Conservation (phyloP, 2,797 vertebrate genomes). For the Notolepis coatsorum region DNA sequence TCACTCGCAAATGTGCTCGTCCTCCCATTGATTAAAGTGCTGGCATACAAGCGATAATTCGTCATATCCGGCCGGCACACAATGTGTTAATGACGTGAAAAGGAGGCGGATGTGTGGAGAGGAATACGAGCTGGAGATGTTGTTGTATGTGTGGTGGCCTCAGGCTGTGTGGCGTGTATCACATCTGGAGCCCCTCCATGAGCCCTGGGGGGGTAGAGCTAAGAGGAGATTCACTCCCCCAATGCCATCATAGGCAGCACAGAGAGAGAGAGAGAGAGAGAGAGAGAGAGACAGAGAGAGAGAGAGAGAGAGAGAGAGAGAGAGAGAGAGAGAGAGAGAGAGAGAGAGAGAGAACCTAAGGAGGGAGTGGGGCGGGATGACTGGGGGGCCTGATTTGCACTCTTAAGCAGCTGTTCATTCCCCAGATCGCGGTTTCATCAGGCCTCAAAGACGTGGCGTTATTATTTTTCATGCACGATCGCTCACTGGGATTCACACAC, state of each 20-base stretch:
- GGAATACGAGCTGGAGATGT: conserved; percentile 31
- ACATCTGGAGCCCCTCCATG: conserved; percentile 77
- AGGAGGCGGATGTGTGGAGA: conserved; percentile 35
- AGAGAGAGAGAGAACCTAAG: conserved; percentile 21
- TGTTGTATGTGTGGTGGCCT: conserved; percentile 48
- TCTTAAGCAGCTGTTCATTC: conserved; percentile 67
- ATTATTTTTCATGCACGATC: conserved; percentile 34
- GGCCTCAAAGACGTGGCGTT: conserved; percentile 51
- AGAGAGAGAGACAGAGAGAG: conserved; percentile 27
- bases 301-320: conserved; percentile 22
- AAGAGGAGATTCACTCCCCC: conserved; percentile 52
- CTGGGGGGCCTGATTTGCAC: conserved; percentile 45
- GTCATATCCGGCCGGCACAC: too few relatives aligned
- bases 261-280: conserved; percentile 21
- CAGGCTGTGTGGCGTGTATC: conserved; percentile 48
- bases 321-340: conserved; percentile 23
- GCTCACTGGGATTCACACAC: conserved; percentile 24
- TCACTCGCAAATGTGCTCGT: too few relatives aligned
- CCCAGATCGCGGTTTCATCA: conserved; percentile 57
- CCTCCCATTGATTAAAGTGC: too few relatives aligned
- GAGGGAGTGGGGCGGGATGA: neutral
- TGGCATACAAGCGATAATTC: too few relatives aligned
- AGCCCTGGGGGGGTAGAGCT: conserved; percentile 54
- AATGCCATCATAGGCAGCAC: conserved; percentile 23
- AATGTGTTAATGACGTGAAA: conserved; percentile 56